phyloP scores from a whole-genome alignment of 2,797 vertebrate species.

The Melopsittacus undulatus region DNA sequence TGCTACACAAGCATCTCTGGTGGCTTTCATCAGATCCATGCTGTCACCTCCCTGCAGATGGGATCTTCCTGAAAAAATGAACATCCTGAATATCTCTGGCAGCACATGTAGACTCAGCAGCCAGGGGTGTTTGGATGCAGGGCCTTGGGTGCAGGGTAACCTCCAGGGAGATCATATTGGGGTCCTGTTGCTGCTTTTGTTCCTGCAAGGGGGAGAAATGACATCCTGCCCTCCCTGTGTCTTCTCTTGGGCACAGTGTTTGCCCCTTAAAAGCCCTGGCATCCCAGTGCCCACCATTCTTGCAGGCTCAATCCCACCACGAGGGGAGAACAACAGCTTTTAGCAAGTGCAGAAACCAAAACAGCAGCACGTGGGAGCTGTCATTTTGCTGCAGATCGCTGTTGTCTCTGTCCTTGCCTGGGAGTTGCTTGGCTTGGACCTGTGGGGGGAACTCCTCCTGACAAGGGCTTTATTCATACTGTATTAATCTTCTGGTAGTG shows the following conservation, averaged over 20 bases:
- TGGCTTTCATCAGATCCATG: background rate
- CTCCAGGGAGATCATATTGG: fast-evolving
- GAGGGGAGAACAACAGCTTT: background rate
- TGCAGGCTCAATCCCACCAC: background rate
- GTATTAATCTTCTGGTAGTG: background rate
- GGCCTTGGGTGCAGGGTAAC: background rate
- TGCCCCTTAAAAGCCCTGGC: background rate
- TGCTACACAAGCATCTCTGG: background rate
- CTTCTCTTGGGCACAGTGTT: background rate
- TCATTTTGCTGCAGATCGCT: background rate
- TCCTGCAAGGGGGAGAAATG: background rate
- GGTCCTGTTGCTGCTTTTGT: background rate
- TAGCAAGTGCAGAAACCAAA: background rate
- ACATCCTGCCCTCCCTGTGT: background rate
- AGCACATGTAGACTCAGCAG: fast-evolving
- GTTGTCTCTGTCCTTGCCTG: background rate
- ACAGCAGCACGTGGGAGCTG: background rate
- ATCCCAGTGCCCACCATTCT: background rate
- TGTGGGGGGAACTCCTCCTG: background rate
- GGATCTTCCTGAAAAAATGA: background rate
- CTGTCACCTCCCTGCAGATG: background rate
- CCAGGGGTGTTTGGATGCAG: background rate
- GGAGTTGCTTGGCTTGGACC: background rate
- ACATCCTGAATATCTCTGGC: background rate
- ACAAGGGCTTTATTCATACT: background rate